Percentiles rank a stretch among this genome's conserved stretches.
Conservation (phyloP, 2,888 invertebrate species). For the Dasysyrphus tricinctus region DNA sequence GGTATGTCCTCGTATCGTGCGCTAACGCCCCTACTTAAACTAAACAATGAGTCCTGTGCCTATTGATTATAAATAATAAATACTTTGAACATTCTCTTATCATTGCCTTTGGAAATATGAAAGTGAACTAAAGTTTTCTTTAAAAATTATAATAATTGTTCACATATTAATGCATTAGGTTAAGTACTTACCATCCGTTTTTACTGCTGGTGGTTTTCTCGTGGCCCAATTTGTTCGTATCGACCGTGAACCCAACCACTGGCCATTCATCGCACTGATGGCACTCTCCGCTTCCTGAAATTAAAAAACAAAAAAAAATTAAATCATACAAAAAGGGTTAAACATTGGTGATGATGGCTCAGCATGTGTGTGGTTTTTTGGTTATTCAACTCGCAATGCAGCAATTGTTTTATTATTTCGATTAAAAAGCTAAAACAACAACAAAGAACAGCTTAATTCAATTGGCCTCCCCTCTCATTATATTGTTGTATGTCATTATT, state of each 20-base stretch:
- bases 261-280: conserved; percentile 99
- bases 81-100: no score
- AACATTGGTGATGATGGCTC: not conserved
- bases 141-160: not conserved
- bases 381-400: not conserved
- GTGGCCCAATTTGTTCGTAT: conserved; percentile 99
- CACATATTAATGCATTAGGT: not conserved
- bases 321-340: conserved; percentile 20
- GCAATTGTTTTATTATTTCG: conserved; percentile 31
- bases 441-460: conserved; percentile 29
- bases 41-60: no score
- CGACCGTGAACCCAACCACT: conserved; percentile 98
- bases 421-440: conserved; percentile 36
- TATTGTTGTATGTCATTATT: conserved; percentile 12
- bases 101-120: not conserved
- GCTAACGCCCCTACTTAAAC: no score
- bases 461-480: not conserved
- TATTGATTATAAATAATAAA: no score
- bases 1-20: no score
- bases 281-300: conserved; percentile 98
- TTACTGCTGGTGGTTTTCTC: conserved; percentile 97
- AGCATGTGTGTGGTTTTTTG: conserved; percentile 19
- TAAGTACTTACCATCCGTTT: conserved; percentile 90
- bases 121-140: not conserved
- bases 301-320: conserved; percentile 74